Percentiles rank a stretch among this genome's conserved stretches.
phyloP scores from a whole-genome alignment of 2,113 vertebrate genomes.

The Phrynocephalus versicolor region DNA sequence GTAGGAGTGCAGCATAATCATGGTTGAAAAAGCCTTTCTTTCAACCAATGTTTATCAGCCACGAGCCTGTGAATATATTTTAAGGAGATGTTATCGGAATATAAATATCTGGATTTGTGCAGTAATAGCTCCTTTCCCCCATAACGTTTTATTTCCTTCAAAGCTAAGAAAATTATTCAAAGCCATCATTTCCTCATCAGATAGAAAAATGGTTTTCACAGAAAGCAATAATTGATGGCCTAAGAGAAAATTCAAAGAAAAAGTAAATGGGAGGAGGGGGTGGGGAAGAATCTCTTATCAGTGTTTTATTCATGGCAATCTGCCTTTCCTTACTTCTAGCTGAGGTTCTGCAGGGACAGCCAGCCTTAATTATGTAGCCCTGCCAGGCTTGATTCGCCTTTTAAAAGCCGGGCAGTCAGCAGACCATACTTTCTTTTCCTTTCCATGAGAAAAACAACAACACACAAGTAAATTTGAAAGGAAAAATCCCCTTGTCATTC shows the following conservation, averaged over 20 bases:
- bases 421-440: neutral
- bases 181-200: neutral
- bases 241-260: neutral
- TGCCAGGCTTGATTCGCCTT: neutral
- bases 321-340: neutral
- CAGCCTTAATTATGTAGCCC: conserved; percentile 8
- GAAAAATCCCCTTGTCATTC: conserved; percentile 7
- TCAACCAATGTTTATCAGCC: neutral
- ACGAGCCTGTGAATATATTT: neutral
- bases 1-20: neutral
- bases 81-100: neutral
- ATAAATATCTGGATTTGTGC: neutral
- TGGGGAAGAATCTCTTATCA: neutral
- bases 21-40: neutral
- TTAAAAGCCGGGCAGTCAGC: neutral
- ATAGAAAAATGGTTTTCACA: neutral
- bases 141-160: neutral
- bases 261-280: neutral
- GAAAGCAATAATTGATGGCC: conserved; percentile 3
- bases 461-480: neutral
- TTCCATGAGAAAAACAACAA: neutral
- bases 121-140: neutral
- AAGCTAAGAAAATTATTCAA: neutral
- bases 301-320: conserved; percentile 15
- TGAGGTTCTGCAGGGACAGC: neutral